Evolutionary conservation across 2,113 vertebrate species (phyloP).

Genomic region (Solenodon paradoxus): DNA sequence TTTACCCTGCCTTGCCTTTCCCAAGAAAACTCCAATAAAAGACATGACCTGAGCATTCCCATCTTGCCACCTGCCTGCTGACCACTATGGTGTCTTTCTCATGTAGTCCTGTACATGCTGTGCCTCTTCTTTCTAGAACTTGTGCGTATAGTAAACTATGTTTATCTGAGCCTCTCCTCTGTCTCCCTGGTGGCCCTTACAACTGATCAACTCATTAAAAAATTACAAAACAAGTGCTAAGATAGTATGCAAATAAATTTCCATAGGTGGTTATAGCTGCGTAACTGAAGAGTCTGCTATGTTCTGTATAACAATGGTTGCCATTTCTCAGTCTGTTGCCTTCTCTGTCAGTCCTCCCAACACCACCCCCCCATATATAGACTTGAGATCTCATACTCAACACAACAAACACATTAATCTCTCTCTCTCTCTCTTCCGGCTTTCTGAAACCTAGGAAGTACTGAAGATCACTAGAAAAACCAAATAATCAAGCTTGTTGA

Average conservation of each 20-base stretch:
- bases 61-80: not conserved
- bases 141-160: not conserved
- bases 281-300: not conserved
- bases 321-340: not conserved
- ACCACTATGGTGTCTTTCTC: not conserved
- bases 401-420: not conserved
- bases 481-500: not conserved
- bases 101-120: fast-evolving
- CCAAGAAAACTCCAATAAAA: not conserved
- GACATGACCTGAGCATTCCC: fast-evolving
- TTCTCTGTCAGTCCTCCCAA: not conserved
- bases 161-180: not conserved
- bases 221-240: not conserved
- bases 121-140: not conserved
- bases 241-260: not conserved
- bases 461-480: not conserved
- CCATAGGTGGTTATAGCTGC: not conserved
- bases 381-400: not conserved
- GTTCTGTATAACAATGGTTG: not conserved
- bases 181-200: not conserved
- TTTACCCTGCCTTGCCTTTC: not conserved
- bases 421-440: not conserved
- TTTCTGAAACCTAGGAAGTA: not conserved
- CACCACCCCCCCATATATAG: no score
- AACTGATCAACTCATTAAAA: not conserved